These are phyloP conservation scores for Spilogale gracilis DNA, from an alignment of 2,113 vertebrate species.

Conservation along the genomic window DNA sequence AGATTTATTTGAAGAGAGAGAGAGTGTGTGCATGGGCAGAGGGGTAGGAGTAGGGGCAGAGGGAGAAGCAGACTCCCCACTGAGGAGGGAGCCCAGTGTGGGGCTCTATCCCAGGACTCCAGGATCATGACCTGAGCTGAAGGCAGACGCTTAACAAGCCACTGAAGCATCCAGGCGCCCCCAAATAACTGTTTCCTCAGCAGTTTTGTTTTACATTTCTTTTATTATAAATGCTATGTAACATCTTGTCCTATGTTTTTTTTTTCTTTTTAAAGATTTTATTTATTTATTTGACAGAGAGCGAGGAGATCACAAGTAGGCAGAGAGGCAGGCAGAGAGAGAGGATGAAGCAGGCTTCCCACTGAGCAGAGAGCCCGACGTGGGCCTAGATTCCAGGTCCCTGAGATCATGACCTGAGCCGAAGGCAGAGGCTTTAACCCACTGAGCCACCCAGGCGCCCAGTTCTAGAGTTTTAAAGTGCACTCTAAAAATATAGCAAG, in stretches of 20 bases:
- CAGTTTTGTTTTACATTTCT: neutral
- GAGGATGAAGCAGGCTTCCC: no score
- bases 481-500: neutral
- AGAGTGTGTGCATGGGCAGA: no score
- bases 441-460: no score
- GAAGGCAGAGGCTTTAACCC: no score
- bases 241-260: neutral
- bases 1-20: no score
- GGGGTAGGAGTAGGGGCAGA: neutral
- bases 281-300: no score
- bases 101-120: neutral
- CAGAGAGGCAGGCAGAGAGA: no score
- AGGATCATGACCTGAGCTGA: neutral
- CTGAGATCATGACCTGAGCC: no score
- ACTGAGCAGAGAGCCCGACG: no score
- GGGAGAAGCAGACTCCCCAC: neutral
- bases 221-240: neutral
- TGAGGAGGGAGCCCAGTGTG: neutral
- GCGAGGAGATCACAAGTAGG: no score
- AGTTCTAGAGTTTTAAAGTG: neutral
- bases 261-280: no score
- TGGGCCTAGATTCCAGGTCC: no score
- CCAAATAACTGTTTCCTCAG: neutral
- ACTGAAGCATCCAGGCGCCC: neutral
- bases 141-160: neutral